Evolutionary conservation across 2,113 vertebrate species (phyloP).

Genomic region (Datnioides undecimradiatus): DNA sequence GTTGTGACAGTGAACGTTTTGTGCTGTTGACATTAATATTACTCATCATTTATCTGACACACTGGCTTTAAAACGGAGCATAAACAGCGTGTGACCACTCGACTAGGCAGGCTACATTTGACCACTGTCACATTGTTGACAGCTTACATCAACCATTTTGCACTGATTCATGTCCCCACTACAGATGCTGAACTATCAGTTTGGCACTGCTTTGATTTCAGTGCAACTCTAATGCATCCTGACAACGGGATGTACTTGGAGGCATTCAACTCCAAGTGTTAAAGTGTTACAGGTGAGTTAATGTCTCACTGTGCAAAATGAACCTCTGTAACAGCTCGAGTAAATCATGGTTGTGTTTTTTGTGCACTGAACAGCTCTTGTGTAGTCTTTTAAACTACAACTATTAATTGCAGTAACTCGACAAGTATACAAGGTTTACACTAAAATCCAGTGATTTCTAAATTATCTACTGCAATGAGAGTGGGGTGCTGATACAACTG

Average conservation of each 20-base stretch:
- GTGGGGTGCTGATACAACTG: conserved; percentile 22
- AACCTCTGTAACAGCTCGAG: neutral
- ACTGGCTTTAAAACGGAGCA: neutral
- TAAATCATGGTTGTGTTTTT: conserved; percentile 2
- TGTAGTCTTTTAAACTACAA: neutral
- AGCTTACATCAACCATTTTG: neutral
- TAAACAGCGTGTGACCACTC: neutral
- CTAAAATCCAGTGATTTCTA: neutral
- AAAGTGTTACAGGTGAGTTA: conserved; percentile 3
- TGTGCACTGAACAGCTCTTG: neutral
- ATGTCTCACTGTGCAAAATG: neutral
- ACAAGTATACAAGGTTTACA: neutral
- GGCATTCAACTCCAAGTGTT: neutral
- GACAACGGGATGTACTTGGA: conserved; percentile 32
- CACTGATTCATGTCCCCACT: neutral
- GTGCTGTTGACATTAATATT: neutral
- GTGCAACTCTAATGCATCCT: conserved; percentile 26
- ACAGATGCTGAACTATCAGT: conserved; percentile 10
- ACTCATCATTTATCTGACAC: neutral
- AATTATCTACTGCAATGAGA: neutral
- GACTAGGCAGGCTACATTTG: neutral
- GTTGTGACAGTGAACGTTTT: neutral
- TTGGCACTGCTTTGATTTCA: conserved; percentile 10
- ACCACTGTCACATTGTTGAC: conserved; percentile 7
- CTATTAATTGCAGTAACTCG: neutral